These are phyloP conservation scores for Symphodus melops DNA, from an alignment of 2,113 vertebrate species.

Conservation along the genomic window DNA sequence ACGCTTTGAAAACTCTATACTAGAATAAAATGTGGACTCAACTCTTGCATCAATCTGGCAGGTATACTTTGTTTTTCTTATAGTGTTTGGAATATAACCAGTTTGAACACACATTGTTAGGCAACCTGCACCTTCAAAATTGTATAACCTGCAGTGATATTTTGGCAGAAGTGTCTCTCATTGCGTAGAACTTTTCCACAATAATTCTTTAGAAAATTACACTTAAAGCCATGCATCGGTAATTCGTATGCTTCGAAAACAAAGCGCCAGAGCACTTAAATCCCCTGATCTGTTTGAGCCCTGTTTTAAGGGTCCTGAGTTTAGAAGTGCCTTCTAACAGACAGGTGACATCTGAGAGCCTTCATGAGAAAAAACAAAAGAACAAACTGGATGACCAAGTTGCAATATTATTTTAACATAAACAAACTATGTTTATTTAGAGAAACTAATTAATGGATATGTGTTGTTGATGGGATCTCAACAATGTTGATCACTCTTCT, in stretches of 20 bases:
- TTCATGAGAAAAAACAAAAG: constrained; percentile 9
- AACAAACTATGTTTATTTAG: constrained; percentile 72
- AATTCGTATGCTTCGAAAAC: too few relatives aligned
- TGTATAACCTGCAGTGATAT: not conserved
- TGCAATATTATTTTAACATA: constrained; percentile 39
- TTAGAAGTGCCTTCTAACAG: constrained; percentile 1
- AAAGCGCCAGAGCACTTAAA: not conserved
- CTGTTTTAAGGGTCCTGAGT: not conserved
- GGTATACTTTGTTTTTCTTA: not conserved
- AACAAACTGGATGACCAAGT: constrained; percentile 46
- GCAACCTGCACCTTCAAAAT: constrained; percentile 9
- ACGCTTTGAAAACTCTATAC: constrained; percentile 7
- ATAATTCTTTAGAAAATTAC: not conserved
- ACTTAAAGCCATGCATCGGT: not conserved
- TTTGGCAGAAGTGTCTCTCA: not conserved
- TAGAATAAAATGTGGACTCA: not conserved
- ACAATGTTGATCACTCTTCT: constrained; percentile 18
- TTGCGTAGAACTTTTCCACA: not conserved
- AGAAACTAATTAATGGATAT: constrained; percentile 52
- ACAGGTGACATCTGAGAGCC: constrained; percentile 1
- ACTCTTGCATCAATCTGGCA: constrained; percentile 7
- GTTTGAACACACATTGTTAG: not conserved
- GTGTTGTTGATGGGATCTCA: constrained; percentile 16
- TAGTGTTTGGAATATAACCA: not conserved
- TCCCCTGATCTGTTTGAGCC: not conserved